phyloP scores from a whole-genome alignment of 2,888 invertebrate species.

The Cephus pulcher region DNA sequence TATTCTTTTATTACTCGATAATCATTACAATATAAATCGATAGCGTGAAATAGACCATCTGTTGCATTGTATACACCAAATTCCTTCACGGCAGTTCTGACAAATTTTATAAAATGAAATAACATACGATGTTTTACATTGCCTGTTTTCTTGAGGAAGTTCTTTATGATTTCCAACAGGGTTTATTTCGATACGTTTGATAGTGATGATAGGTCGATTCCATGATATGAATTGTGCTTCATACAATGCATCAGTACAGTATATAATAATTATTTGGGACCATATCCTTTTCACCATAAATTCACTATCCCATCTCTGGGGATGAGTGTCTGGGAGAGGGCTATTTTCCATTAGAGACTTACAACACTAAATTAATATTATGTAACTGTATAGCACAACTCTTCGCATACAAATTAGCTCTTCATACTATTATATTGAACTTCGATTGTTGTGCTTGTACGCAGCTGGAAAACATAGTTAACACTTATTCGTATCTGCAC shows the following conservation, averaged over 20 bases:
- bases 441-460: background rate
- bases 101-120: background rate
- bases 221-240: background rate
- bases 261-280: constrained; percentile 33
- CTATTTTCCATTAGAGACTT: constrained; percentile 48
- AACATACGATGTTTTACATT: background rate
- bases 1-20: background rate
- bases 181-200: no score
- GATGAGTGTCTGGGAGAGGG: constrained; percentile 62
- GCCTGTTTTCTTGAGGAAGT: background rate
- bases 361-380: constrained; percentile 24
- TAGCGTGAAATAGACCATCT: background rate
- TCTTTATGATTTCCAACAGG: no score
- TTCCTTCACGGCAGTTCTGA: background rate
- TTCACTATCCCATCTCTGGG: constrained; percentile 60
- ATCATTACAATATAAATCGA: background rate
- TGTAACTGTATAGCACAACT: constrained; percentile 29
- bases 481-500: no score
- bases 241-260: background rate
- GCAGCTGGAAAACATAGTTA: no score
- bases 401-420: background rate
- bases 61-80: background rate
- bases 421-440: background rate
- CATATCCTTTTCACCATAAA: constrained; percentile 61
- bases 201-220: background rate